phyloP scores from a whole-genome alignment of 2,888 invertebrate species.

The Psococerastis gibbosa region DNA sequence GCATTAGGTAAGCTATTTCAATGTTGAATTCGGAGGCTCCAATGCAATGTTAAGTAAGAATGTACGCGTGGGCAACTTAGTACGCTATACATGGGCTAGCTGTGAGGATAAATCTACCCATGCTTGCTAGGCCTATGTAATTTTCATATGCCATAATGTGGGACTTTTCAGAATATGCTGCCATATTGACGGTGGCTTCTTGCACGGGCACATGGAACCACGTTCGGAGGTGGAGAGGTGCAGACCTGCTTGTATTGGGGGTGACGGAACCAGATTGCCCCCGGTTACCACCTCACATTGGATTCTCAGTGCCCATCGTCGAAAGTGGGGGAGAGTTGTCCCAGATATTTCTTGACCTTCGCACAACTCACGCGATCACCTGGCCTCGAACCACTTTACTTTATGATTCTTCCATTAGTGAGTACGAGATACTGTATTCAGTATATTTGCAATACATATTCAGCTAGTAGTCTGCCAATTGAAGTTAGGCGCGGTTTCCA shows the following conservation, averaged over 20 bases:
- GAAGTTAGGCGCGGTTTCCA: too few relatives aligned
- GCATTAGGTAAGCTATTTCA: too few relatives aligned
- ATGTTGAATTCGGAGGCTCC: too few relatives aligned
- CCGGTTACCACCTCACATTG: constrained; percentile 42
- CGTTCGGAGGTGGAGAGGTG: constrained; percentile 38
- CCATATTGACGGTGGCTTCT: constrained; percentile 52
- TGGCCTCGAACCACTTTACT: constrained; percentile 56
- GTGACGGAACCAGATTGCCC: constrained; percentile 65
- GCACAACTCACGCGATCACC: constrained; percentile 39
- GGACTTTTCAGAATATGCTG: too few relatives aligned
- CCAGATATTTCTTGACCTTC: constrained; percentile 55
- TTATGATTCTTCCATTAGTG: constrained; percentile 54
- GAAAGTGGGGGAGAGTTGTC: constrained; percentile 51
- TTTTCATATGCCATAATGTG: too few relatives aligned
- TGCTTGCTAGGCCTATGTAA: too few relatives aligned
- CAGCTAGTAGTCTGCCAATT: too few relatives aligned
- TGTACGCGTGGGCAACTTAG: too few relatives aligned
- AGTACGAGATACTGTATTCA: constrained; percentile 18
- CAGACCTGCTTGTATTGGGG: constrained; percentile 49
- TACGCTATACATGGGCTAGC: too few relatives aligned
- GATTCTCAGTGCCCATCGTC: constrained; percentile 52
- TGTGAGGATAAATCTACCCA: too few relatives aligned
- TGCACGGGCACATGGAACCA: constrained; percentile 57
- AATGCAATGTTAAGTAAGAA: too few relatives aligned
- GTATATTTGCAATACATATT: constrained; percentile 26